Percentiles rank a stretch among this genome's conserved stretches.
phyloP scores from a whole-genome alignment of 2,888 invertebrate species.

The Drosophila ustulata region DNA sequence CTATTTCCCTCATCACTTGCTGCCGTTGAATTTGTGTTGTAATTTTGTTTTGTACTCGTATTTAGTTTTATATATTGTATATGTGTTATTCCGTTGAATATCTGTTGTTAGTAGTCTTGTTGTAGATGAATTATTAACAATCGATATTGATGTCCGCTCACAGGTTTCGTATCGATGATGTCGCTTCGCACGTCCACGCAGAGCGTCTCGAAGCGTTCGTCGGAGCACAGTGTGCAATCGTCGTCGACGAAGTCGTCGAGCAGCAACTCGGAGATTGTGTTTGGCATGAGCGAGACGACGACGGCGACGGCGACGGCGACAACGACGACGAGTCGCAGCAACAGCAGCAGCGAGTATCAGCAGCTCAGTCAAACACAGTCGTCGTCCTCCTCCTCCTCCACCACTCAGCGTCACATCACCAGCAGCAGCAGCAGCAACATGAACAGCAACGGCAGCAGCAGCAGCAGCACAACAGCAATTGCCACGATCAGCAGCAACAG shows the following conservation, averaged over 20 bases:
- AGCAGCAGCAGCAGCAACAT: slow-evolving; percentile 20
- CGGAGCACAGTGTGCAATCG: slow-evolving; percentile 86
- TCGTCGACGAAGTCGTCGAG: slow-evolving; percentile 82
- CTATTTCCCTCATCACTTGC: background rate
- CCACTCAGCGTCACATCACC: slow-evolving; percentile 52
- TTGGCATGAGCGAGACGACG: slow-evolving; percentile 71
- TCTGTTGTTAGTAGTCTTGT: background rate
- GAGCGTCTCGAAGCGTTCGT: slow-evolving; percentile 87
- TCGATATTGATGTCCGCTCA: background rate
- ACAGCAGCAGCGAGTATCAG: slow-evolving; percentile 50
- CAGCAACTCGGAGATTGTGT: slow-evolving; percentile 79
- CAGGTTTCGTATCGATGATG: slow-evolving; percentile 88
- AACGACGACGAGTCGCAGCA: slow-evolving; percentile 47
- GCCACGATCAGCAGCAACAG: slow-evolving; percentile 42
- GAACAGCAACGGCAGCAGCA: slow-evolving; percentile 16
- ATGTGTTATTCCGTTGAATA: background rate
- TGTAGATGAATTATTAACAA: background rate
- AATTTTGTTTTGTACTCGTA: background rate
- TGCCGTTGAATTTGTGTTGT: slow-evolving; percentile 1
- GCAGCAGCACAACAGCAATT: slow-evolving; percentile 44
- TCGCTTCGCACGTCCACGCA: slow-evolving; percentile 88
- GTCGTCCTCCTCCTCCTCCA: slow-evolving; percentile 7
- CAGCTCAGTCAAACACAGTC: slow-evolving; percentile 66
- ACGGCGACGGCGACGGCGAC: slow-evolving; percentile 53
- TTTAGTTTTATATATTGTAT: background rate